phyloP scores from a whole-genome alignment of 2,888 invertebrate genomes.

The Netelia virgata region DNA sequence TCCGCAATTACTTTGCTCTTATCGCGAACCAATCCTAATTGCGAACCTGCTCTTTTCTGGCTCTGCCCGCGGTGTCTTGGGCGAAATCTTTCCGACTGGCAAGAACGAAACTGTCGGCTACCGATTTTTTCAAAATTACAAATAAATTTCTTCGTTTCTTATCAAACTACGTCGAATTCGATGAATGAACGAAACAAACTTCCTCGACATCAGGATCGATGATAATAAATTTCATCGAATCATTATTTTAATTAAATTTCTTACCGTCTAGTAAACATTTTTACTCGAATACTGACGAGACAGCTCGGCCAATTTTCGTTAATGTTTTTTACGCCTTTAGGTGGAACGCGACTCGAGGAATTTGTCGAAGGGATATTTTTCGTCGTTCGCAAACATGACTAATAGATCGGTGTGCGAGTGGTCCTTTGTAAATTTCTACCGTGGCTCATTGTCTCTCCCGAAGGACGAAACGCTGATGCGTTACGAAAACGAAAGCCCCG shows the following conservation, averaged over 20 bases:
- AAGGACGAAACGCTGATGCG: constrained; percentile 64
- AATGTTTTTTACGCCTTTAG: background rate
- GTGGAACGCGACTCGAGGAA: background rate
- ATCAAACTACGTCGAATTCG: too few species aligned
- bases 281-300: too few species aligned
- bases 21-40: constrained; percentile 69
- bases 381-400: constrained; percentile 58
- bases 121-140: too few species aligned
- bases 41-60: constrained; percentile 35
- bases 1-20: constrained; percentile 70
- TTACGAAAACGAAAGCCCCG: constrained; percentile 64
- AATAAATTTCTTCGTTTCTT: too few species aligned
- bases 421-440: constrained; percentile 49
- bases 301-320: background rate
- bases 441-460: constrained; percentile 60
- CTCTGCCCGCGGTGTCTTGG: background rate
- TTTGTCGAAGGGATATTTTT: background rate
- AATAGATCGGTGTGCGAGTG: constrained; percentile 44
- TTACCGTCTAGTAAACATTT: too few species aligned
- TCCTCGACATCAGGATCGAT: too few species aligned
- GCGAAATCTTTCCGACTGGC: background rate
- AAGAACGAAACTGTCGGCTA: too few species aligned
- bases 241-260: too few species aligned
- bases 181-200: too few species aligned
- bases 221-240: too few species aligned